These are phyloP conservation scores for Scophthalmus maximus DNA, from an alignment of 2,113 vertebrate species.

Conservation along the genomic window DNA sequence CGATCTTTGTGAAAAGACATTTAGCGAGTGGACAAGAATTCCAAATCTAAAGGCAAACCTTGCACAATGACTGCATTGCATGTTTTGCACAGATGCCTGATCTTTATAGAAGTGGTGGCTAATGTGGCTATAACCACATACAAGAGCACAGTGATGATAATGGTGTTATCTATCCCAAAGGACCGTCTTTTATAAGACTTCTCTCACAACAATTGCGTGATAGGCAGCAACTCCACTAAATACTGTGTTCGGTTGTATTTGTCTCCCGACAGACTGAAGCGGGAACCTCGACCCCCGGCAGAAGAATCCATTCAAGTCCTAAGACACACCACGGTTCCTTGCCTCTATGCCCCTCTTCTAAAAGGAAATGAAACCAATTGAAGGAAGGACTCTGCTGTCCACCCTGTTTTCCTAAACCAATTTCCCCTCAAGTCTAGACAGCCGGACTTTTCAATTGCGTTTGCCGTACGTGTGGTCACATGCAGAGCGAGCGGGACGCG, in stretches of 20 bases:
- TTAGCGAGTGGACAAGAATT: conserved; percentile 27
- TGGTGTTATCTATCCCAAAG: conserved; percentile 12
- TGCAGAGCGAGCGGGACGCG: conserved; percentile 17
- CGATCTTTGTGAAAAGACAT: conserved; percentile 49
- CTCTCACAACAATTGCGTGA: conserved; percentile 3
- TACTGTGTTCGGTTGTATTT: conserved; percentile 50
- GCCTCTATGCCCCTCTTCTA: conserved; percentile 14
- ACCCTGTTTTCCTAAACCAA: conserved; percentile 55
- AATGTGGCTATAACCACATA: conserved; percentile 35
- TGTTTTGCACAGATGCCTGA: conserved; percentile 36
- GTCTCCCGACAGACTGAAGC: conserved; percentile 42
- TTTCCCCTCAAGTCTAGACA: conserved; percentile 67
- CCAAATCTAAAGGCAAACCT: conserved; percentile 17
- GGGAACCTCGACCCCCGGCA: conserved; percentile 19
- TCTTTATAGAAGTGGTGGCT: conserved; percentile 15
- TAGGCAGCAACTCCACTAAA: background rate
- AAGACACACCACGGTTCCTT: conserved; percentile 18
- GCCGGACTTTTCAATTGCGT: conserved; percentile 50
- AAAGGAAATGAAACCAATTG: conserved; percentile 54
- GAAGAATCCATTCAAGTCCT: conserved; percentile 51
- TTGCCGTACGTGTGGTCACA: conserved; percentile 41
- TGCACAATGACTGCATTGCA: conserved; percentile 26
- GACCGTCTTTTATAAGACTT: conserved; percentile 12
- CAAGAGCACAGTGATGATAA: conserved; percentile 23
- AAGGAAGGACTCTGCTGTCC: conserved; percentile 43